Evolutionary conservation across 1,140 invertebrate genomes (phyloP), one percentile per base, ranked within the genome.

Genomic region (Ceratosolen solmsi): DNA sequence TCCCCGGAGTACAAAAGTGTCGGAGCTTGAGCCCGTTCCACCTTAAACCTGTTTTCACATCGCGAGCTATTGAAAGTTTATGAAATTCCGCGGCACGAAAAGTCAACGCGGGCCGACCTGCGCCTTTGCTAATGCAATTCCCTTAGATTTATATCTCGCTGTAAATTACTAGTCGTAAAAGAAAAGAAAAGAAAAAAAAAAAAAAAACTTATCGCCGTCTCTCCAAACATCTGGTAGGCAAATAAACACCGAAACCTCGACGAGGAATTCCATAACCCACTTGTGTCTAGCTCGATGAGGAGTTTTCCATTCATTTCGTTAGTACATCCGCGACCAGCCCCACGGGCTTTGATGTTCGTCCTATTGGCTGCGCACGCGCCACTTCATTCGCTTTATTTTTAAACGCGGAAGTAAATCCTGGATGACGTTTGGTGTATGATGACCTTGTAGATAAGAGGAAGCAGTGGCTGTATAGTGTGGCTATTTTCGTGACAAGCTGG

Each of bases 121-220:
- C 20, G 22, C 0, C 56, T 13, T 17, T 1, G 33, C 63, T n/a
- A 68, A 68, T 68, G 27, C 41, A 51, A 30, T 68, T 71, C 38
- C 25, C 20, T 27, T 56, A 54, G 72, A 51, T 54, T 74, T 71
- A 71, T 71, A 71, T 71, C 33, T 58, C 54, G 1, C 73, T 30
- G 33, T 60, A 60, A 75, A 60, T 75, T 75, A 41, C 73, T 8
- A 41, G n/a, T n/a, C 54, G 54, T 75, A 75, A 75, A n/a, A n/a
- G n/a, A n/a, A n/a, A n/a, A n/a, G n/a, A n/a, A n/a, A n/a, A n/a
- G n/a, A n/a, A n/a, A n/a, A n/a, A n/a, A n/a, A n/a, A n/a, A n/a
- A n/a, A 58, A 71, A 71, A 17, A 36, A 22, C 27, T 71, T 79
- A 79, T 71, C 77, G 49, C 8, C 51, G 46, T 1, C n/a, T 0